Evolutionary conservation across 1,140 invertebrate genomes (phyloP), one percentile per base, ranked within the genome.

Genomic region (Triops longicaudatus): DNA sequence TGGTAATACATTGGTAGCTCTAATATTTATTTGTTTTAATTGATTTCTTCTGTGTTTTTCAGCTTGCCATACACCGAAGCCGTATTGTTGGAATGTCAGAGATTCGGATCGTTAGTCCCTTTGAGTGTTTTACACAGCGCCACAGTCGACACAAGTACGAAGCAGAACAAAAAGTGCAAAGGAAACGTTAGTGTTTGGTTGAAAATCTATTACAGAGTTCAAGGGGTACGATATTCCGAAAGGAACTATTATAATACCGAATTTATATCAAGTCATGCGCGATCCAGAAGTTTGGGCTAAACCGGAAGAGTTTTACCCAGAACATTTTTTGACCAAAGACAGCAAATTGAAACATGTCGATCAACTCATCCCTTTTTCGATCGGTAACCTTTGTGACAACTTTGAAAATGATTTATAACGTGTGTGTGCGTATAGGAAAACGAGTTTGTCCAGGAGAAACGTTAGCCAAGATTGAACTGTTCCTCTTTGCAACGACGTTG

Each of bases 381-480:
- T 79, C 37, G 78, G 75, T 75, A 75, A 31, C 10, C 6, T 6
- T n/a, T n/a, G 1, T n/a, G 22, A n/a, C 22, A 1, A 6, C 7
- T 4, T 5, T n/a, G 1, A 22, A n/a, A n/a, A n/a, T n/a, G n/a
- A n/a, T n/a, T n/a, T n/a, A n/a, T n/a, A n/a, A n/a, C n/a, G n/a
- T n/a, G n/a, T n/a, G n/a, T n/a, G n/a, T n/a, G n/a, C n/a, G n/a
- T 17, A n/a, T 63, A 80, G 83, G 83, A 43, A 82, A 81, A 73
- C 72, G 83, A 50, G 77, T 79, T 11, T 84, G 83, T 77, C 77
- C 78, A 0, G 86, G 86, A 11, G 85, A 87, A 82, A 81, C 73
- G n/a, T 80, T 86, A 37, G 86, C 86, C 5, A 84, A 78, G 78
- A 83, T 83, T 17, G 84, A 80, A 79, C 80, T 85, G 42, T 86